Conservation (phyloP, 2,113 vertebrate genomes). For the Cyanoliseus patagonus region DNA sequence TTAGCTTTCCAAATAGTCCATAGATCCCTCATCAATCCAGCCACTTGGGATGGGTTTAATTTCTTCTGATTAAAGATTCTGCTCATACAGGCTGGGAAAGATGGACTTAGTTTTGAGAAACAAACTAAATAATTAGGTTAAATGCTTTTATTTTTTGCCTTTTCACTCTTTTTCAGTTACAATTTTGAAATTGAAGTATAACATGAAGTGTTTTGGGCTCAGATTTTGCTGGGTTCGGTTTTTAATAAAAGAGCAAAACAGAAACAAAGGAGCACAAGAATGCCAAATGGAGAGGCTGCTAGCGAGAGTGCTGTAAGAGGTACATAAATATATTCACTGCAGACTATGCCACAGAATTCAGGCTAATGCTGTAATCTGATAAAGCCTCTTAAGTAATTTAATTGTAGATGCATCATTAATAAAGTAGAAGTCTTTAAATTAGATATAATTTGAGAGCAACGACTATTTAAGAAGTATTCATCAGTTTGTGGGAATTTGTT, state of each 20-base stretch:
- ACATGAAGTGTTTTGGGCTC: background rate
- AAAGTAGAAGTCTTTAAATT: slow-evolving; percentile 36
- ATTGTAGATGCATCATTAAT: slow-evolving; percentile 54
- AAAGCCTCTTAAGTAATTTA: slow-evolving; percentile 60
- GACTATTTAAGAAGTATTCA: slow-evolving; percentile 1
- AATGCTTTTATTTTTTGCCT: background rate
- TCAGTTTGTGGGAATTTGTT: slow-evolving; percentile 47
- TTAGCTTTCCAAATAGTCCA: background rate
- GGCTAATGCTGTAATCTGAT: slow-evolving; percentile 54
- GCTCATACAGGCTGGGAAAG: background rate
- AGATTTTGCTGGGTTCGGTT: background rate
- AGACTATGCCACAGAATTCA: slow-evolving; percentile 34
- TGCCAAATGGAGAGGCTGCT: background rate
- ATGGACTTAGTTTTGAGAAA: background rate
- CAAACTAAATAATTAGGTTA: background rate
- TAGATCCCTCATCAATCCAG: background rate
- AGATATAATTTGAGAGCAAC: slow-evolving; percentile 14
- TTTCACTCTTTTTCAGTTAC: background rate
- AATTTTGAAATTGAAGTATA: background rate
- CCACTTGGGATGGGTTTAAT: background rate
- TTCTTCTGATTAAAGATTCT: background rate
- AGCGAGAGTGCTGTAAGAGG: background rate
- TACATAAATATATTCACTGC: slow-evolving; percentile 32
- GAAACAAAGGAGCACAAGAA: background rate
- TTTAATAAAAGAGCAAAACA: background rate